phyloP scores from a whole-genome alignment of 2,888 invertebrate species.

The Podabrus alpinus region DNA sequence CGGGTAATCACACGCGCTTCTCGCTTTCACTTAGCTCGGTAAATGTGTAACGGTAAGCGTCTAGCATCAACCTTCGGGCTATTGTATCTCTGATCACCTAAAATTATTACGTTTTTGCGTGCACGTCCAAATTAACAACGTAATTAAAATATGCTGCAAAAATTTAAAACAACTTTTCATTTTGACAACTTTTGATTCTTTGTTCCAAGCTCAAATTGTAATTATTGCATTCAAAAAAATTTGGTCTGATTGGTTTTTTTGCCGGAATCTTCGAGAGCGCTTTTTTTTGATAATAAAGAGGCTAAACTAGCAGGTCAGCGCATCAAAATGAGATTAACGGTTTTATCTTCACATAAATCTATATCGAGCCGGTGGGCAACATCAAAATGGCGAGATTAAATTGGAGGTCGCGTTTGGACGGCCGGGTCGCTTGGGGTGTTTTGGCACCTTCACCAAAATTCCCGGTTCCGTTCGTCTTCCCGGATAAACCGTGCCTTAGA shows the following conservation, averaged over 20 bases:
- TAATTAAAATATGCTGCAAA: not conserved
- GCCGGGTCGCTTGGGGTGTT: not conserved
- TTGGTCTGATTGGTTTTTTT: not conserved
- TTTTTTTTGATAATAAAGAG: constrained; percentile 1
- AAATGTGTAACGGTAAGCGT: constrained; percentile 40
- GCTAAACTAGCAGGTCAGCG: constrained; percentile 7
- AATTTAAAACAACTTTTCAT: not conserved
- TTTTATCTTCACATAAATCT: constrained; percentile 18
- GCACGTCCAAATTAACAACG: not conserved
- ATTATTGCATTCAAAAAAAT: not conserved
- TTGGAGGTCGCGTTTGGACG: not conserved
- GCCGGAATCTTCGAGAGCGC: not conserved
- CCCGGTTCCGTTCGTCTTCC: no score
- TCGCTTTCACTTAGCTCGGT: constrained; percentile 39
- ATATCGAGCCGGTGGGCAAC: constrained; percentile 6
- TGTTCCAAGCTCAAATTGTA: not conserved
- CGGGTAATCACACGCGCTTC: constrained; percentile 32
- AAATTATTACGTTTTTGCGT: not conserved
- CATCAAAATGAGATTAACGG: constrained; percentile 15
- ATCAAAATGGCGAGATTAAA: not conserved
- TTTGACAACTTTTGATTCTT: not conserved
- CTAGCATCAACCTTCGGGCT: constrained; percentile 22
- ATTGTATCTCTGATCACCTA: not conserved
- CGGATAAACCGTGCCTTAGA: not conserved
- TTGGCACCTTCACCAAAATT: not conserved